These are phyloP conservation scores for Eupithecia dodoneata DNA, from an alignment of 2,888 invertebrate species.

Conservation along the genomic window DNA sequence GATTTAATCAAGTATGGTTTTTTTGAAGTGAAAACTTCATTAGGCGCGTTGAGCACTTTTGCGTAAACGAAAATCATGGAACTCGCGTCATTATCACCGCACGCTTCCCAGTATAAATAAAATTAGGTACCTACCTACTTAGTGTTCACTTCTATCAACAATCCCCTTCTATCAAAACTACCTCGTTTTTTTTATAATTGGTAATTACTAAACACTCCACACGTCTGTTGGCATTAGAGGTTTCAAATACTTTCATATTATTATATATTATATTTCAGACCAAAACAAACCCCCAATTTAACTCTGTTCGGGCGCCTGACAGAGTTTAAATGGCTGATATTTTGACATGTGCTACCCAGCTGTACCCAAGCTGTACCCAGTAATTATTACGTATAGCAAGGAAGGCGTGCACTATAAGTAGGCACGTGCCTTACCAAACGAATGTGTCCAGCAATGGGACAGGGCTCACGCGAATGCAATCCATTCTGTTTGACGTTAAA, in stretches of 20 bases:
- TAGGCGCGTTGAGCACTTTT: no score
- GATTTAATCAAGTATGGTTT: no score
- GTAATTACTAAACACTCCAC: background rate
- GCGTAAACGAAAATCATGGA: no score
- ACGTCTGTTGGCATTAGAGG: background rate
- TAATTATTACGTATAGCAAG: background rate
- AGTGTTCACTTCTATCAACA: no score
- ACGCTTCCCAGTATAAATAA: no score
- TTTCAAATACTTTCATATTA: background rate
- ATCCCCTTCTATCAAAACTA: no score
- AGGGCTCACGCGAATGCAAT: constrained; percentile 37
- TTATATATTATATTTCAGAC: background rate
- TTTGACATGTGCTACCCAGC: background rate
- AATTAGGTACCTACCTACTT: no score
- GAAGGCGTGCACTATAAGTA: background rate
- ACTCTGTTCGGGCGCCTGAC: background rate
- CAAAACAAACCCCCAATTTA: background rate
- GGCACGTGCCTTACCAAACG: constrained; percentile 18
- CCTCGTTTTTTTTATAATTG: background rate
- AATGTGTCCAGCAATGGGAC: constrained; percentile 18
- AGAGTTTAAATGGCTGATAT: background rate
- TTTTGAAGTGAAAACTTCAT: no score
- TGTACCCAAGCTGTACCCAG: background rate
- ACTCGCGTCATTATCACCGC: no score
- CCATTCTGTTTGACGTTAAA: constrained; percentile 36